Percentiles rank a stretch among this genome's conserved stretches.
These are phyloP conservation scores for Ramphastos sulfuratus DNA, from an alignment of 2,113 vertebrate genomes.

Conservation along the genomic window DNA sequence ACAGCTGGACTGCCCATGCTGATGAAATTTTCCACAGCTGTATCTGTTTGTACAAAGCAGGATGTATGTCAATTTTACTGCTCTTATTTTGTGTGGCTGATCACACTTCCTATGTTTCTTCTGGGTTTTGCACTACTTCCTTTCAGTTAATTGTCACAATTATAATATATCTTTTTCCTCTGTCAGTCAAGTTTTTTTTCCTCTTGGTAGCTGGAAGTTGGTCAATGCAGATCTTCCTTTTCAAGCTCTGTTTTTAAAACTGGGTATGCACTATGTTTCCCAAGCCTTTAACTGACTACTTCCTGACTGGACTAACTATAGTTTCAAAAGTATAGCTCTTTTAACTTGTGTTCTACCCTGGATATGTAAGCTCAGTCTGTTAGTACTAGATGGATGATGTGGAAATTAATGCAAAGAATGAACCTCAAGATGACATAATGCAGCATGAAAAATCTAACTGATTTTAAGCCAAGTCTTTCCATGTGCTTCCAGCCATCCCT, in stretches of 20 bases:
- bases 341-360: background rate
- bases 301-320: conserved; percentile 55
- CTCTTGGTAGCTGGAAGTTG: background rate
- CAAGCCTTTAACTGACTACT: background rate
- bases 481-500: background rate
- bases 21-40: conserved; percentile 42
- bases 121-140: conserved; percentile 35
- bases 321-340: conserved; percentile 8
- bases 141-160: conserved; percentile 54
- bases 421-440: background rate
- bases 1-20: background rate
- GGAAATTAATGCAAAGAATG: background rate
- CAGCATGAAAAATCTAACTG: background rate
- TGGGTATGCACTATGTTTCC: background rate
- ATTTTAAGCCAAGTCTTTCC: background rate
- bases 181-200: background rate
- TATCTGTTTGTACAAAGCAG: conserved; percentile 42
- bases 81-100: background rate
- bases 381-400: background rate
- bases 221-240: conserved; percentile 9
- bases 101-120: conserved; percentile 54
- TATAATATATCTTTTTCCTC: conserved; percentile 20
- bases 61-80: conserved; percentile 36
- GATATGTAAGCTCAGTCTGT: background rate
- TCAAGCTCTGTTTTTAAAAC: conserved; percentile 1